Conservation (phyloP, 2,888 invertebrate species). For the Physocephala rufipes region DNA sequence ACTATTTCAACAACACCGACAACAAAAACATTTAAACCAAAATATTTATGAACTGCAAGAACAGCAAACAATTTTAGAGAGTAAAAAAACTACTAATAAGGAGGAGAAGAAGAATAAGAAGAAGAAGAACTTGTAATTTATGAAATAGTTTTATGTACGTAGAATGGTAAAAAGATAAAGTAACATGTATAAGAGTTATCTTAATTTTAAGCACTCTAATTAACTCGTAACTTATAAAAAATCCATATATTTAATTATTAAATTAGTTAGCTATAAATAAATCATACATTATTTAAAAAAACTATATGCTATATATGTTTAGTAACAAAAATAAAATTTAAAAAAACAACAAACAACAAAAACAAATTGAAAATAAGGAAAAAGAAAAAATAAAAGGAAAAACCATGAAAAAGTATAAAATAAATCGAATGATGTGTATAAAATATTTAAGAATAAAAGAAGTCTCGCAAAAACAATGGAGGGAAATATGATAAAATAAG, state of each 20-base stretch:
- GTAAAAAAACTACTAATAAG: too few species aligned
- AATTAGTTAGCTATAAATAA: neutral
- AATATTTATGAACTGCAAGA: slow-evolving; percentile 23
- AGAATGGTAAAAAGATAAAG: slow-evolving; percentile 9
- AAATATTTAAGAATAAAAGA: slow-evolving; percentile 28
- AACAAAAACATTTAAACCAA: slow-evolving; percentile 18
- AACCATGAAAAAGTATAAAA: slow-evolving; percentile 31
- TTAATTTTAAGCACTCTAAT: slow-evolving; percentile 31
- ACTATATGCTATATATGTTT: slow-evolving; percentile 31
- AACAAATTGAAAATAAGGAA: slow-evolving; percentile 26
- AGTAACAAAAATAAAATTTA: slow-evolving; percentile 27
- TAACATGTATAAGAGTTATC: slow-evolving; percentile 37
- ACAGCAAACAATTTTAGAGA: too few species aligned
- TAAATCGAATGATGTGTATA: slow-evolving; percentile 34
- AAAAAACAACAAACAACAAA: slow-evolving; percentile 23
- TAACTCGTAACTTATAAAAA: slow-evolving; percentile 29
- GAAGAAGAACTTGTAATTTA: slow-evolving; percentile 41
- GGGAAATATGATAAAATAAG: slow-evolving; percentile 38
- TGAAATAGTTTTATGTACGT: slow-evolving; percentile 26
- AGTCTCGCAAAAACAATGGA: slow-evolving; percentile 42
- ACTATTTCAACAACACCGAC: slow-evolving; percentile 9
- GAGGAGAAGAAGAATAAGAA: slow-evolving; percentile 20
- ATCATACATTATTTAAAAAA: slow-evolving; percentile 4
- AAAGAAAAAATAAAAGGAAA: slow-evolving; percentile 30
- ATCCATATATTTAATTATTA: slow-evolving; percentile 30